These are phyloP conservation scores for Drosophila mimetica DNA, from an alignment of 2,888 invertebrate species.

Conservation along the genomic window DNA sequence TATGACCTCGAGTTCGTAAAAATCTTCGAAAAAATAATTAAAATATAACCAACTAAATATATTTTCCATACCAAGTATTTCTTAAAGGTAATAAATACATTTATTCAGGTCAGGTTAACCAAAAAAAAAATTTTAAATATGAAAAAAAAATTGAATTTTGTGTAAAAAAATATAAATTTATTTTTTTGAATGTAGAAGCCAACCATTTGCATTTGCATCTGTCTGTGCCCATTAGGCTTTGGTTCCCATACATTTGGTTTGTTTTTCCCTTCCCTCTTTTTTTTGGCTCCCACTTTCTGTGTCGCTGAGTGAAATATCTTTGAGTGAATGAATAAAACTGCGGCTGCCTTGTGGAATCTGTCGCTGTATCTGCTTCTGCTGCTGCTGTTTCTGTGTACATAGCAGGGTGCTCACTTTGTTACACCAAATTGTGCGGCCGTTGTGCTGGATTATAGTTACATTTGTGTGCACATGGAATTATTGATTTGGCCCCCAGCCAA, in stretches of 20 bases:
- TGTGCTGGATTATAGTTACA: slow-evolving; percentile 31
- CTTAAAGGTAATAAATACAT: too few relatives aligned
- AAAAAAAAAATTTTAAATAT: too few relatives aligned
- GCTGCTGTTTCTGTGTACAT: background rate
- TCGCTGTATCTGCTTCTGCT: slow-evolving; percentile 6
- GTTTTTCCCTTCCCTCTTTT: slow-evolving; percentile 11
- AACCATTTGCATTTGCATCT: slow-evolving; percentile 40
- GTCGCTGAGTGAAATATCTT: slow-evolving; percentile 55
- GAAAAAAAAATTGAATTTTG: too few relatives aligned
- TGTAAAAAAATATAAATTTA: background rate
- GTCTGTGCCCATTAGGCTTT: slow-evolving; percentile 61
- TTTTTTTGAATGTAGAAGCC: slow-evolving; percentile 19
- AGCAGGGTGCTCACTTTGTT: slow-evolving; percentile 31
- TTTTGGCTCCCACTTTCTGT: slow-evolving; percentile 28
- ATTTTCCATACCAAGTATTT: too few relatives aligned
- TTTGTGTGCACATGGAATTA: slow-evolving; percentile 47
- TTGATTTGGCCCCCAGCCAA: slow-evolving; percentile 52
- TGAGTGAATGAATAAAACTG: slow-evolving; percentile 48
- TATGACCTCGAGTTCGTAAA: too few relatives aligned
- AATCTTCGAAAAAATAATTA: too few relatives aligned
- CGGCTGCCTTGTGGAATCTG: slow-evolving; percentile 33
- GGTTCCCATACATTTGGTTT: slow-evolving; percentile 47
- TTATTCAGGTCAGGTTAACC: too few relatives aligned
- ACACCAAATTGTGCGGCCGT: slow-evolving; percentile 23
- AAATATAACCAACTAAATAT: too few relatives aligned